These are phyloP conservation scores for Sminthurinus signatus DNA, from an alignment of 1,140 invertebrate species.

Conservation along the genomic window DNA sequence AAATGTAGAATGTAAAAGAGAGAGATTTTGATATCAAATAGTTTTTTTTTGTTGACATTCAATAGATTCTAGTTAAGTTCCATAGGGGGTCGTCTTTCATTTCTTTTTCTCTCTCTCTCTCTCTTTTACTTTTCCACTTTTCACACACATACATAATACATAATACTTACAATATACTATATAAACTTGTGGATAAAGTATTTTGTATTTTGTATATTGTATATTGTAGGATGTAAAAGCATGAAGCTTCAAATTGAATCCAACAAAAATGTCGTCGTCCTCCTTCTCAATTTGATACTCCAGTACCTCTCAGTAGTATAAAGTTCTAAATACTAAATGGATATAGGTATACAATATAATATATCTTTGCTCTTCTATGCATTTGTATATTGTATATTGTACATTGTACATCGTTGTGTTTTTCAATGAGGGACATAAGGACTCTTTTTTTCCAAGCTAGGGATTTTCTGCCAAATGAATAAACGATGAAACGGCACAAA, in stretches of 20 bases:
- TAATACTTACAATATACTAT: no score
- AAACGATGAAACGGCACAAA: conserved; percentile 37
- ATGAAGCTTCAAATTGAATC: conserved; percentile 28
- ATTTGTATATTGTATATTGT: no score
- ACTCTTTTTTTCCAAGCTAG: conserved; percentile 19
- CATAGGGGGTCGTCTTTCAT: conserved; percentile 26
- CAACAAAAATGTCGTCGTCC: conserved; percentile 14
- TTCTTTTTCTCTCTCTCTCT: background rate
- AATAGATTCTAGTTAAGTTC: conserved; percentile 37
- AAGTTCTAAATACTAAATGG: background rate
- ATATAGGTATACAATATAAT: no score
- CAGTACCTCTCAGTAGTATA: background rate
- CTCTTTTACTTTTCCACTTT: no score
- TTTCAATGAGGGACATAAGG: conserved; percentile 3
- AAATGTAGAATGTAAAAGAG: no score
- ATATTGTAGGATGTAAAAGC: no score
- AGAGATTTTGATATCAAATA: conserved; percentile 31
- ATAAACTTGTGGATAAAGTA: no score
- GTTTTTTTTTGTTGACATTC: conserved; percentile 27
- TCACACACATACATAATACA: no score
- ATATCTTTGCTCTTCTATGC: no score
- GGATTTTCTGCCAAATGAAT: conserved; percentile 37
- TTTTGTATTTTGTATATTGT: no score
- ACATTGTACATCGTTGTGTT: no score
- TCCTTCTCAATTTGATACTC: background rate